These are phyloP conservation scores for Etheostoma perlongum DNA, from an alignment of 2,797 vertebrate species.

Conservation along the genomic window DNA sequence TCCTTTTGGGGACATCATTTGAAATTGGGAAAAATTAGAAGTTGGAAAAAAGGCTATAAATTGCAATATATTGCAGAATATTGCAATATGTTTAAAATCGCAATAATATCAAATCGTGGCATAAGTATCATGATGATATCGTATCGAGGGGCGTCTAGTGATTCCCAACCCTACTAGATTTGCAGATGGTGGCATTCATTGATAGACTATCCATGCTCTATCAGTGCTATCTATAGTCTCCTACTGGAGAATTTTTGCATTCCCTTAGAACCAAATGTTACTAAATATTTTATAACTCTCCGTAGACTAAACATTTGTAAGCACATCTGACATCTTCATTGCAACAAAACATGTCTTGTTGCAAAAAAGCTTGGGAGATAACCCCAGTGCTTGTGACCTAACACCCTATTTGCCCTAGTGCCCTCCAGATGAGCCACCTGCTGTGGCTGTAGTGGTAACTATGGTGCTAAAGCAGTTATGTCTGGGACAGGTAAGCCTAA, in stretches of 20 bases:
- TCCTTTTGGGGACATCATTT: too few relatives aligned
- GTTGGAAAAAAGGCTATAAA: too few relatives aligned
- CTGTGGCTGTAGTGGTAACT: slow-evolving; percentile 22
- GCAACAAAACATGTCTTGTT: neutral
- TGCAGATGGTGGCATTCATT: neutral
- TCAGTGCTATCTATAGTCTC: neutral
- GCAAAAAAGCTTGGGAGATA: neutral
- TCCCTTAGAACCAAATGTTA: neutral
- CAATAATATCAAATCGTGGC: too few relatives aligned
- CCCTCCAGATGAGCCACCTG: slow-evolving; percentile 29
- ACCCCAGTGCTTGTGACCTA: neutral
- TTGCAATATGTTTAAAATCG: too few relatives aligned
- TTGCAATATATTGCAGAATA: too few relatives aligned
- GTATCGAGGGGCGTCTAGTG: too few relatives aligned
- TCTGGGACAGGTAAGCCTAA: slow-evolving; percentile 21
- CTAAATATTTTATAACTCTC: neutral
- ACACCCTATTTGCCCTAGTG: slow-evolving; percentile 10
- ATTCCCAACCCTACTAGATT: neutral
- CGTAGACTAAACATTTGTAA: neutral
- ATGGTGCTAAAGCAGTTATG: slow-evolving; percentile 19
- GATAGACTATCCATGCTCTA: neutral
- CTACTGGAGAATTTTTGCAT: neutral
- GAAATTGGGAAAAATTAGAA: too few relatives aligned
- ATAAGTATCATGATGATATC: too few relatives aligned
- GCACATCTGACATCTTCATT: neutral